phyloP scores from a whole-genome alignment of 2,888 invertebrate genomes.

The Micropterix aruncella region DNA sequence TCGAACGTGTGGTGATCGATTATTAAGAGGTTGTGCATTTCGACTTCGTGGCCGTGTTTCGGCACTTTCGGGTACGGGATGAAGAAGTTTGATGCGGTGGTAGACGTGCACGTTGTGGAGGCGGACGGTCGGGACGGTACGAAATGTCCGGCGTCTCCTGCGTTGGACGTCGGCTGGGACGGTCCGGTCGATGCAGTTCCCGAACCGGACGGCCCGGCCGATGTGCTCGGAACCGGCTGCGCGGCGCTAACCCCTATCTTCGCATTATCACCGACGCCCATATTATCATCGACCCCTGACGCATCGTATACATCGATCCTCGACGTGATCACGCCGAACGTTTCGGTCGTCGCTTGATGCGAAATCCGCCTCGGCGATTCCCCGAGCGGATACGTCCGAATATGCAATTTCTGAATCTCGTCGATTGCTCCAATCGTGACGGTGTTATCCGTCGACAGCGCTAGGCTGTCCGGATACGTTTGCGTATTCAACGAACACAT shows the following conservation, averaged over 20 bases:
- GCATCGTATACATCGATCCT: conserved; percentile 79
- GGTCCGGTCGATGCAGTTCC: conserved; percentile 17
- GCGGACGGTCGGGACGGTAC: conserved; percentile 14
- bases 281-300: conserved; percentile 31
- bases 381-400: conserved; percentile 85
- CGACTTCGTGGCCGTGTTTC: conserved; percentile 74
- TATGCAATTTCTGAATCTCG: conserved; percentile 96
- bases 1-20: conserved; percentile 97
- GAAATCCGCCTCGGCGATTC: conserved; percentile 92
- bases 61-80: conserved; percentile 66
- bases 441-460: conserved; percentile 75
- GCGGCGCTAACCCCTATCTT: conserved; percentile 21
- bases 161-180: conserved; percentile 26
- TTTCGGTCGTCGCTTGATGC: conserved; percentile 69
- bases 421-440: conserved; percentile 95
- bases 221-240: conserved; percentile 58
- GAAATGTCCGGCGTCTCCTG: conserved; percentile 18
- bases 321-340: conserved; percentile 87
- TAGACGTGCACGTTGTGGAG: conserved; percentile 17
- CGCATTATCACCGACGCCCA: neutral
- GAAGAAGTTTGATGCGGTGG: conserved; percentile 29
- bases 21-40: conserved; percentile 79
- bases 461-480: conserved; percentile 88
- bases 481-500: conserved; percentile 96
- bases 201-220: conserved; percentile 33